Conservation (phyloP, 2,888 invertebrate species). For the Macrophya alboannulata region DNA sequence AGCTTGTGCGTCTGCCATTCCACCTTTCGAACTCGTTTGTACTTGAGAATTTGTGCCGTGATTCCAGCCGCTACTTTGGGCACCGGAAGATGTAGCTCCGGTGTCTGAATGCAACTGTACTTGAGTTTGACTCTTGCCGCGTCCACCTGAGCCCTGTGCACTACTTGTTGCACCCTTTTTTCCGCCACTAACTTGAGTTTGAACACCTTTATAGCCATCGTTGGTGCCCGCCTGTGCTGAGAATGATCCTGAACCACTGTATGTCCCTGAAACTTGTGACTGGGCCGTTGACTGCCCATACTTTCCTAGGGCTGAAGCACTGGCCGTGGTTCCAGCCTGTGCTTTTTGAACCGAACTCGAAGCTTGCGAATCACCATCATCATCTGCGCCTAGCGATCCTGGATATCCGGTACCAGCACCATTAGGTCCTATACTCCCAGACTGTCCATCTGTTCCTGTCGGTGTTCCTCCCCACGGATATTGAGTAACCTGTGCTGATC, state of each 20-base stretch:
- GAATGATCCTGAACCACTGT: slow-evolving; percentile 90
- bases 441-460: slow-evolving; percentile 51
- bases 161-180: slow-evolving; percentile 89
- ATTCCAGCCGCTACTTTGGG: slow-evolving; percentile 88
- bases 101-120: slow-evolving; percentile 89
- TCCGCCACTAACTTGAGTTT: slow-evolving; percentile 86
- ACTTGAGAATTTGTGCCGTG: slow-evolving; percentile 92
- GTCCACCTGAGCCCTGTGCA: slow-evolving; percentile 88
- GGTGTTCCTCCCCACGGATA: slow-evolving; percentile 57
- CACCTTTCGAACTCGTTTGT: slow-evolving; percentile 91
- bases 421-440: background rate
- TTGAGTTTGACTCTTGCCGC: slow-evolving; percentile 89
- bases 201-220: slow-evolving; percentile 88
- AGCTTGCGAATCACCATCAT: slow-evolving; percentile 89
- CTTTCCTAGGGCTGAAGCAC: slow-evolving; percentile 89
- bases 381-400: slow-evolving; percentile 73
- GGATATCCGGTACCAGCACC: background rate
- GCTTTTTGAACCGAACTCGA: slow-evolving; percentile 84
- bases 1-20: slow-evolving; percentile 93
- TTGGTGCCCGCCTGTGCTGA: slow-evolving; percentile 92
- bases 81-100: slow-evolving; percentile 89
- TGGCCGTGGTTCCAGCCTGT: slow-evolving; percentile 87
- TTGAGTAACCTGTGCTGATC: slow-evolving; percentile 54
- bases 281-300: slow-evolving; percentile 89
- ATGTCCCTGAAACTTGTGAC: slow-evolving; percentile 91